Conservation (phyloP, 2,888 invertebrate species). For the Timema podura region DNA sequence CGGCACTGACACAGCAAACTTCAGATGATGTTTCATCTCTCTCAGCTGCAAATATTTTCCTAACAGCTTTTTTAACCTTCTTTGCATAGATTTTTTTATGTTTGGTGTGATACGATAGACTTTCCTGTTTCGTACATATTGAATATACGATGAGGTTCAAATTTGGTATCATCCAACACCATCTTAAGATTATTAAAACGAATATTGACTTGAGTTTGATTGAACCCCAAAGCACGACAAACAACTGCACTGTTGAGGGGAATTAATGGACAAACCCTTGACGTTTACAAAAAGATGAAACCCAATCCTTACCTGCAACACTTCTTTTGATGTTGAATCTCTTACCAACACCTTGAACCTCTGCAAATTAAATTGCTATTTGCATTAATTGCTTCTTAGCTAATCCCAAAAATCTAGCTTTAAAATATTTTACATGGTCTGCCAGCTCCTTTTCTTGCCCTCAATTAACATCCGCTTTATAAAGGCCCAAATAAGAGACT, state of each 20-base stretch:
- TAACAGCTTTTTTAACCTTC: conserved; percentile 34
- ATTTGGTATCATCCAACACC: conserved; percentile 23
- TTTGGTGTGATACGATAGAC: conserved; percentile 36
- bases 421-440: conserved; percentile 40
- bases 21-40: conserved; percentile 34
- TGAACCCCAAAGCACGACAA: conserved; percentile 40
- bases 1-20: conserved; percentile 32
- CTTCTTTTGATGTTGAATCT: conserved; percentile 35
- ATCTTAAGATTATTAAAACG: conserved; percentile 37
- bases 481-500: background rate
- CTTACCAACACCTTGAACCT: conserved; percentile 33
- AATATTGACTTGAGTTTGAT: conserved; percentile 36
- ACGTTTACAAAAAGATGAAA: conserved; percentile 36
- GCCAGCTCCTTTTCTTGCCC: conserved; percentile 34
- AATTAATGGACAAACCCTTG: conserved; percentile 33
- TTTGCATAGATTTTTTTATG: conserved; percentile 34
- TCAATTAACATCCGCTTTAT: conserved; percentile 28
- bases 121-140: conserved; percentile 36
- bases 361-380: conserved; percentile 33
- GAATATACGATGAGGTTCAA: conserved; percentile 33
- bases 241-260: conserved; percentile 38
- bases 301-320: conserved; percentile 39
- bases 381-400: conserved; percentile 32
- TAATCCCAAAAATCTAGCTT: conserved; percentile 29
- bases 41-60: conserved; percentile 34